Conservation (phyloP, 1,140 invertebrate genomes). For the Habropoda laboriosa region DNA sequence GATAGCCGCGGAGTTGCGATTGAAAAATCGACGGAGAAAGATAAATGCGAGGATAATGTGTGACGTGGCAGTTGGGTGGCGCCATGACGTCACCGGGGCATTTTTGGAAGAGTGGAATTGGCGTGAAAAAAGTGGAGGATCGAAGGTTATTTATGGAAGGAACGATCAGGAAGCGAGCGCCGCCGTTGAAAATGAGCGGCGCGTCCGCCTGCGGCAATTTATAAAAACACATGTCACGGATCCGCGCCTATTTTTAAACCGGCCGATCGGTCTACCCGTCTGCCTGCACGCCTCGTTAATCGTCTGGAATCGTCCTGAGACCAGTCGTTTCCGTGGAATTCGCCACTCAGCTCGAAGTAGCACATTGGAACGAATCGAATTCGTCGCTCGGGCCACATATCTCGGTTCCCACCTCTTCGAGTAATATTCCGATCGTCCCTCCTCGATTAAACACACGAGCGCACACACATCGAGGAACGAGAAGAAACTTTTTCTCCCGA, state of each 20-base stretch:
- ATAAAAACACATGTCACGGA: constrained; percentile 30
- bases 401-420: not conserved
- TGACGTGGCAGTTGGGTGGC: not conserved
- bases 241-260: constrained; percentile 39
- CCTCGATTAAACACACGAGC: not conserved
- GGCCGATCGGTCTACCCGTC: not conserved
- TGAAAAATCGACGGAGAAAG: no score
- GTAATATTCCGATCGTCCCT: not conserved
- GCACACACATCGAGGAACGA: not conserved
- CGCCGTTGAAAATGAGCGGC: not conserved
- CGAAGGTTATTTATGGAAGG: constrained; percentile 31
- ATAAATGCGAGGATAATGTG: not conserved
- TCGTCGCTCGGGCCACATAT: not conserved
- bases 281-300: not conserved
- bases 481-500: not conserved
- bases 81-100: not conserved
- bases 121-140: not conserved
- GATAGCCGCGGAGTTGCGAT: no score
- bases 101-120: not conserved
- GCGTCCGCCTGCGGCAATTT: constrained; percentile 9
- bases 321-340: constrained; percentile 7
- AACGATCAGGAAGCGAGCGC: constrained; percentile 11
- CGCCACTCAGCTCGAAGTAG: not conserved
- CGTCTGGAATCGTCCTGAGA: not conserved
- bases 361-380: not conserved